Conservation (phyloP, 1,140 invertebrate species). For the Popillia japonica region DNA sequence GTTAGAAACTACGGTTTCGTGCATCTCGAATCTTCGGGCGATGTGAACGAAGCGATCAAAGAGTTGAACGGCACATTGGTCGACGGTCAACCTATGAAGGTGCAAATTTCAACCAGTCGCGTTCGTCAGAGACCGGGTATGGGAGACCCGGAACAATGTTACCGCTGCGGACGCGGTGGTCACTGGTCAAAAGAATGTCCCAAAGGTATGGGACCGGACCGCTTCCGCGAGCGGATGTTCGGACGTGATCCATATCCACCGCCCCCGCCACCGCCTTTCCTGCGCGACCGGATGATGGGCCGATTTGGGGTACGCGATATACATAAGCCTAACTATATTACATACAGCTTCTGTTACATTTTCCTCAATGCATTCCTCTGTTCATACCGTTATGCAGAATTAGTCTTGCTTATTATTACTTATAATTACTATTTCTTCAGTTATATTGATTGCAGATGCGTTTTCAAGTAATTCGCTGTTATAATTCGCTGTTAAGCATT, state of each 20-base stretch:
- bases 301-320: no score
- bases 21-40: no score
- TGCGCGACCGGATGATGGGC: no score
- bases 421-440: background rate
- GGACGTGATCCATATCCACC: constrained; percentile 83
- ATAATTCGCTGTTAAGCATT: no score
- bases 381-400: no score
- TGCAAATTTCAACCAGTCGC: constrained; percentile 89
- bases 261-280: constrained; percentile 84
- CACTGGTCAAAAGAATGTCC: constrained; percentile 96
- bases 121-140: no score
- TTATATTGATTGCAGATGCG: background rate
- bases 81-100: constrained; percentile 89
- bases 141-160: constrained; percentile 94
- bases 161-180: constrained; percentile 90
- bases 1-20: no score
- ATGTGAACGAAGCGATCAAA: no score
- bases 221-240: no score
- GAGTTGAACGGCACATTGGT: no score
- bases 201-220: constrained; percentile 77
- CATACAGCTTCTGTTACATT: background rate
- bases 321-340: no score
- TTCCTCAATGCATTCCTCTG: background rate
- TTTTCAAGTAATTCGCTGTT: no score
- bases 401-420: constrained; percentile 4